A percentile compares a stretch with the other conserved stretches of the same genome.
These are phyloP conservation scores for Aulostomus chinensis DNA, from an alignment of 2,797 vertebrate genomes.

Conservation along the genomic window DNA sequence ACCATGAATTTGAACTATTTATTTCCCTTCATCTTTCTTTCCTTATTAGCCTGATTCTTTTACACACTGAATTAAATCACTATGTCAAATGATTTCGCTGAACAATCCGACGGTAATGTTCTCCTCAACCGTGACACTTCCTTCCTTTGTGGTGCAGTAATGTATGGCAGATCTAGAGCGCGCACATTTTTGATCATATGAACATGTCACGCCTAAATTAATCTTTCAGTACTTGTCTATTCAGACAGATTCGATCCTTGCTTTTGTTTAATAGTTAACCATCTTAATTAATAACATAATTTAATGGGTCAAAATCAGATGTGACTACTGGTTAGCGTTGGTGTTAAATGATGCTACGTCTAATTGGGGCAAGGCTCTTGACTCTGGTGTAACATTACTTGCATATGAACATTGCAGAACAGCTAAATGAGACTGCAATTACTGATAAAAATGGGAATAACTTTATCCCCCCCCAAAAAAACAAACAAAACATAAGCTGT, in stretches of 20 bases:
- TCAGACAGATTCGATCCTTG: not conserved
- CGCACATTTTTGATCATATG: not conserved
- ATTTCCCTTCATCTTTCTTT: slow-evolving; percentile 7
- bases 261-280: not conserved
- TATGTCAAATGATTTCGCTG: not conserved
- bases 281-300: not conserved
- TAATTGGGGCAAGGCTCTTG: too few relatives aligned
- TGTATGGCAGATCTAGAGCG: not conserved
- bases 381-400: too few relatives aligned
- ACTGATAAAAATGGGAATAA: too few relatives aligned
- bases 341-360: too few relatives aligned
- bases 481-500: too few relatives aligned
- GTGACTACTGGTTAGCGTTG: too few relatives aligned
- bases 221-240: not conserved
- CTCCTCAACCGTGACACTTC: not conserved
- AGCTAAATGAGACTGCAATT: too few relatives aligned
- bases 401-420: too few relatives aligned
- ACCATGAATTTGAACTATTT: not conserved
- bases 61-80: not conserved
- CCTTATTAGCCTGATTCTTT: slow-evolving; percentile 1
- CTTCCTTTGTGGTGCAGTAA: not conserved
- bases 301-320: too few relatives aligned
- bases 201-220: not conserved
- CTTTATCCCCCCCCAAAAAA: not conserved
- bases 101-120: not conserved